A percentile compares a stretch with the other conserved stretches of the same genome.
Conservation (phyloP, 2,113 vertebrate genomes). For the Equus quagga region DNA sequence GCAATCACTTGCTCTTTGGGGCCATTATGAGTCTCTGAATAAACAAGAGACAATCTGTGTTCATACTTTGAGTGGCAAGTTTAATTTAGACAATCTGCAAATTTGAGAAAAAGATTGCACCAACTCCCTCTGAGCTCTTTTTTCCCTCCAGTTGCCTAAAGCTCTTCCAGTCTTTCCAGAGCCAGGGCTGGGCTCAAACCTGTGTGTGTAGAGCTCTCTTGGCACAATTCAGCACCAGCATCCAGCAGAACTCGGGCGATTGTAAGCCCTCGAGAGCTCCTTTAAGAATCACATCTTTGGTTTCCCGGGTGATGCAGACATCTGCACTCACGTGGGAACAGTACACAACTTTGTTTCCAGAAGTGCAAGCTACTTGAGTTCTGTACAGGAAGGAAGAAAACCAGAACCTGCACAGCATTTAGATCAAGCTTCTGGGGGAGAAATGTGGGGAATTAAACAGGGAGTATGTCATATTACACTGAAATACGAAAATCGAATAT, state of each 20-base stretch:
- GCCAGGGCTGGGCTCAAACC: background rate
- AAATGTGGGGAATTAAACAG: background rate
- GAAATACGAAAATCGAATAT: slow-evolving; percentile 45
- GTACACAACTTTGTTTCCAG: slow-evolving; percentile 59
- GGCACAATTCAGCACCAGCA: background rate
- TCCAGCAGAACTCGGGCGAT: background rate
- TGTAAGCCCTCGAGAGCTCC: slow-evolving; percentile 43
- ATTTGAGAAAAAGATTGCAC: slow-evolving; percentile 66
- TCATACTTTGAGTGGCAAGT: slow-evolving; percentile 62
- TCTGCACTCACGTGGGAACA: slow-evolving; percentile 74
- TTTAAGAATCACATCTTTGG: slow-evolving; percentile 69
- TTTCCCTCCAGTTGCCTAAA: background rate
- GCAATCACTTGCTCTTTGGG: slow-evolving; percentile 59
- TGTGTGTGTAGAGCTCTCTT: background rate
- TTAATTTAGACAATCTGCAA: slow-evolving; percentile 65
- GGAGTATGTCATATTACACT: background rate
- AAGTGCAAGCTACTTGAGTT: slow-evolving; percentile 66
- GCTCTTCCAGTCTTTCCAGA: slow-evolving; percentile 1
- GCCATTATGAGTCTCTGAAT: slow-evolving; percentile 57
- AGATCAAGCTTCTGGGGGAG: slow-evolving; percentile 38
- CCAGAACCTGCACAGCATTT: slow-evolving; percentile 52
- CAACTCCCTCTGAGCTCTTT: slow-evolving; percentile 2
- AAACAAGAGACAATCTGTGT: slow-evolving; percentile 74
- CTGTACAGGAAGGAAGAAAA: slow-evolving; percentile 69
- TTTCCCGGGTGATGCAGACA: slow-evolving; percentile 78